phyloP scores from a whole-genome alignment of 2,888 invertebrate species.

The Digitonthophagus gazella region DNA sequence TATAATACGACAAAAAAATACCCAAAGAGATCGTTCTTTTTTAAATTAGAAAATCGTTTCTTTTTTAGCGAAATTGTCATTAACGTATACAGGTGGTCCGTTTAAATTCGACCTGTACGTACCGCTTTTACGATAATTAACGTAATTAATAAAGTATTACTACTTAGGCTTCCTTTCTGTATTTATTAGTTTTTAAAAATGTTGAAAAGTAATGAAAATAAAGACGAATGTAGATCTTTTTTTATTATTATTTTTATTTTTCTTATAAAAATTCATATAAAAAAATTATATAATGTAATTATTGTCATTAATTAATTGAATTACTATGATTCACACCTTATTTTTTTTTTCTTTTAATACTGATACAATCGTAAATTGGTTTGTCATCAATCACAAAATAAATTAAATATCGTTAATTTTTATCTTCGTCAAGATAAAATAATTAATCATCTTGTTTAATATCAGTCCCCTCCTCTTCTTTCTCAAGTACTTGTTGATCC shows the following conservation, averaged over 20 bases:
- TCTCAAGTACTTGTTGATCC: not conserved
- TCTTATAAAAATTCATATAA: constrained; percentile 19
- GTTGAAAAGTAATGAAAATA: not conserved
- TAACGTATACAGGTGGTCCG: too few relatives aligned
- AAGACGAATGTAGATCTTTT: not conserved
- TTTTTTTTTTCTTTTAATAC: constrained; percentile 1
- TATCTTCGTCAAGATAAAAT: too few relatives aligned
- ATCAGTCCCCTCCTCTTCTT: not conserved
- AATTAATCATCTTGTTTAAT: too few relatives aligned
- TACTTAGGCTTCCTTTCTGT: constrained; percentile 33
- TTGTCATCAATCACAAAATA: not conserved
- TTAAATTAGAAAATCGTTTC: too few relatives aligned
- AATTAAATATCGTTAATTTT: not conserved
- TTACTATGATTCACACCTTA: not conserved
- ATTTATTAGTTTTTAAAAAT: constrained; percentile 38
- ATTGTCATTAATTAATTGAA: not conserved
- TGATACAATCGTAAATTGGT: not conserved
- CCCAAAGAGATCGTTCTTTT: not conserved
- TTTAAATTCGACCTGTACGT: not conserved
- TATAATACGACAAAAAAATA: not conserved
- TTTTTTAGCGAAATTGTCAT: not conserved
- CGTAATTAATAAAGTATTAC: constrained; percentile 1
- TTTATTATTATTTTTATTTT: too few relatives aligned
- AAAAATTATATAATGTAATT: too few relatives aligned
- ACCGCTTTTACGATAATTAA: not conserved